Evolutionary conservation across 2,888 invertebrate species (phyloP).

Genomic region (Myopa testacea): DNA sequence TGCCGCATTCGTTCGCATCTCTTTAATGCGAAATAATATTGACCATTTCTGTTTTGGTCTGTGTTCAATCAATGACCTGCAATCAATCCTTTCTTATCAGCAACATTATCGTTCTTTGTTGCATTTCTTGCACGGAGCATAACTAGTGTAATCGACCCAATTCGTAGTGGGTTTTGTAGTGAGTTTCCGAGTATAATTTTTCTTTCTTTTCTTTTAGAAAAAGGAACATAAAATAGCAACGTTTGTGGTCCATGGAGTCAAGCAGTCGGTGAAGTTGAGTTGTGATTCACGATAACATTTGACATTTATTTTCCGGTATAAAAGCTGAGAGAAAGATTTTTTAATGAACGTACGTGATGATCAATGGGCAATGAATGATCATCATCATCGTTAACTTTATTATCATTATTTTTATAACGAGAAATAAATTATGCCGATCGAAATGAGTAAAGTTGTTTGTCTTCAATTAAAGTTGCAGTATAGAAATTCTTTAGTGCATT

Average conservation of each 20-base stretch:
- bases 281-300: conserved; percentile 33
- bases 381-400: too few relatives aligned
- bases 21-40: conserved; percentile 25
- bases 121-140: neutral
- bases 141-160: conserved; percentile 9
- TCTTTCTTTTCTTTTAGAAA: neutral
- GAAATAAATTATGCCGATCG: too few relatives aligned
- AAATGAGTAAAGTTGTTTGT: too few relatives aligned
- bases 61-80: neutral
- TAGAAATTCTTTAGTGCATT: too few relatives aligned
- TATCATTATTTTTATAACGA: too few relatives aligned
- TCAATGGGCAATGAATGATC: neutral
- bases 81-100: conserved; percentile 38
- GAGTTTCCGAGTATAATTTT: neutral
- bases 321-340: neutral
- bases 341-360: neutral
- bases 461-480: too few relatives aligned
- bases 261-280: neutral
- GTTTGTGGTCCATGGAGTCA: conserved; percentile 32
- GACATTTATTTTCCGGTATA: conserved; percentile 13
- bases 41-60: conserved; percentile 9
- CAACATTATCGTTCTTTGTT: conserved; percentile 12
- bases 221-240: neutral
- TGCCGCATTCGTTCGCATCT: neutral
- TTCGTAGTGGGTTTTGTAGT: neutral